Evolutionary conservation across 1,140 invertebrate species (phyloP).

Genomic region (Aphelenchoides fujianensis): DNA sequence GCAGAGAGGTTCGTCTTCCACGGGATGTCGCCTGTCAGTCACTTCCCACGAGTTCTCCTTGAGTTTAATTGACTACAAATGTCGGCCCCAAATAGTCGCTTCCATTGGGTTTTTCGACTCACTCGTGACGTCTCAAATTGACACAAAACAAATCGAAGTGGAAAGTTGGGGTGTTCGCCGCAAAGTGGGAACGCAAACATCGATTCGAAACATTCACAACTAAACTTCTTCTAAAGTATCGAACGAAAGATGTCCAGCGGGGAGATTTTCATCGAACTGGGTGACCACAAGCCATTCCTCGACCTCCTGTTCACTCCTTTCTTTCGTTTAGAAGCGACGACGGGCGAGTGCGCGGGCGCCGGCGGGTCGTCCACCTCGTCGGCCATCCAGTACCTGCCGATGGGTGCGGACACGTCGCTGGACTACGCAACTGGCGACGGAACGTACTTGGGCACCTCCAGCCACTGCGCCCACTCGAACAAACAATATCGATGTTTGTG

Average conservation of each 20-base stretch:
- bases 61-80: too few species aligned
- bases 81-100: too few species aligned
- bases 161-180: too few species aligned
- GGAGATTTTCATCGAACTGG: too few species aligned
- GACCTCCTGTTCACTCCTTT: slow-evolving; percentile 1
- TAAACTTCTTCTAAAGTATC: too few species aligned
- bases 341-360: neutral
- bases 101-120: too few species aligned
- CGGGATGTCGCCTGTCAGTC: neutral
- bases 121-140: too few species aligned
- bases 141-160: too few species aligned
- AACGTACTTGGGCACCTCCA: too few species aligned
- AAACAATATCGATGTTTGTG: slow-evolving; percentile 40
- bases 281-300: neutral
- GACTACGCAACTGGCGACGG: neutral
- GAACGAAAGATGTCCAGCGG: too few species aligned
- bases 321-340: slow-evolving; percentile 10
- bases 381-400: slow-evolving; percentile 11
- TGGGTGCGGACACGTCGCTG: slow-evolving; percentile 3
- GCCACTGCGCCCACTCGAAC: neutral
- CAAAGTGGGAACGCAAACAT: too few species aligned
- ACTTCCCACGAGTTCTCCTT: neutral
- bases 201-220: too few species aligned
- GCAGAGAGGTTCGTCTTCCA: neutral
- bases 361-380: slow-evolving; percentile 1